phyloP scores from a whole-genome alignment of 2,797 vertebrate genomes.

The Margarornis squamiger region DNA sequence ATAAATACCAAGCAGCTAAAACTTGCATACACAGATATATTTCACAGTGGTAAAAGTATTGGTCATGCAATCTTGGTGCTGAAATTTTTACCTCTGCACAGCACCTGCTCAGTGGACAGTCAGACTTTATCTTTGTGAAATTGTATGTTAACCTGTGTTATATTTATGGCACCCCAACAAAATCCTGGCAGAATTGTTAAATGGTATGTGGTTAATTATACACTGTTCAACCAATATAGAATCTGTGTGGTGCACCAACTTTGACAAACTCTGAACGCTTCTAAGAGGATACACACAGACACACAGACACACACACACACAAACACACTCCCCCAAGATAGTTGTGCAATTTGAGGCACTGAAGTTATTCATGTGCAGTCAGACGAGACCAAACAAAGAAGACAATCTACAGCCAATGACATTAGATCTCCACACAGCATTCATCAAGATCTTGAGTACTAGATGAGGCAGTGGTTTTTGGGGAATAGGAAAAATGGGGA shows the following conservation, averaged over 20 bases:
- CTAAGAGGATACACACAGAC: background rate
- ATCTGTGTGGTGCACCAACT: background rate
- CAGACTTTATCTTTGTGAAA: background rate
- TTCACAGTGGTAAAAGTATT: background rate
- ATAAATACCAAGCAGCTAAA: background rate
- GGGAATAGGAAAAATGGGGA: background rate
- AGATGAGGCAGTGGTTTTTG: background rate
- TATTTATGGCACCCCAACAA: background rate
- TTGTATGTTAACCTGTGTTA: fast-evolving
- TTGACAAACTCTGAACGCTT: background rate
- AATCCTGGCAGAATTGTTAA: background rate
- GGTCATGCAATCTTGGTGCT: fast-evolving
- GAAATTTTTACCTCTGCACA: background rate
- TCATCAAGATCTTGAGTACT: background rate
- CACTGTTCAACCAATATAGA: background rate
- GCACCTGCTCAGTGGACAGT: background rate
- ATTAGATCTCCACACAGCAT: background rate
- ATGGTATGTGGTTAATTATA: background rate
- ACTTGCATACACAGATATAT: background rate
- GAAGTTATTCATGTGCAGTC: background rate
- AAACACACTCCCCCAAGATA: background rate
- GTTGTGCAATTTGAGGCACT: background rate
- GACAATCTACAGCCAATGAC: background rate
- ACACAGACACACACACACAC: too few species aligned
- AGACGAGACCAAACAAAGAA: background rate